phyloP scores from a whole-genome alignment of 2,797 vertebrate species.

The Alca torda region DNA sequence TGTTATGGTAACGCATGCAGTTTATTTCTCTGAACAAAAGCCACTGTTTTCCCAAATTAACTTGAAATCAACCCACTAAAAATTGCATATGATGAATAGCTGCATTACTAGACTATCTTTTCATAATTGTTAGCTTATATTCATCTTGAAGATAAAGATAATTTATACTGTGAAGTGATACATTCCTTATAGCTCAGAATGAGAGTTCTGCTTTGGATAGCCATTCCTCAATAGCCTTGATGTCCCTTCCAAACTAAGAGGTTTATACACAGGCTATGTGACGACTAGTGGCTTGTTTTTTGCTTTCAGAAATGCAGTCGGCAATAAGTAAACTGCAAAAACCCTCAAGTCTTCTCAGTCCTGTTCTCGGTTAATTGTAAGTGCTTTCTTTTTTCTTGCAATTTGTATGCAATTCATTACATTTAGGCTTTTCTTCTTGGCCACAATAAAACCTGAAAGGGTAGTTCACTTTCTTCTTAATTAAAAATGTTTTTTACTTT shows the following conservation, averaged over 20 bases:
- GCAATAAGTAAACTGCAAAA: neutral
- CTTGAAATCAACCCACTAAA: neutral
- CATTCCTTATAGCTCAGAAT: neutral
- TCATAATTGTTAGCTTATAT: neutral
- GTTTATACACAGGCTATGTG: neutral
- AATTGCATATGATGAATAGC: neutral
- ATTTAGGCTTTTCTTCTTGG: neutral
- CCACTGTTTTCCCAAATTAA: slow-evolving; percentile 4
- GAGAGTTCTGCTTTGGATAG: neutral
- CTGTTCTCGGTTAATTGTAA: neutral
- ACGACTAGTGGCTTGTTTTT: neutral
- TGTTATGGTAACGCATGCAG: neutral
- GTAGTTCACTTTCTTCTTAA: neutral
- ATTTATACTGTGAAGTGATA: neutral
- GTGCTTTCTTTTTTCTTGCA: neutral
- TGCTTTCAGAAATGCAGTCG: slow-evolving; percentile 7
- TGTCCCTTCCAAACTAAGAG: neutral
- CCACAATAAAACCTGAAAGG: neutral
- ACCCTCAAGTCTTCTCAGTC: neutral
- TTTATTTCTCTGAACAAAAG: slow-evolving; percentile 24
- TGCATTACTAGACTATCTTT: neutral
- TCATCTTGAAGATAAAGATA: neutral
- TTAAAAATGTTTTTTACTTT: neutral
- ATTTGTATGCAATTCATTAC: neutral
- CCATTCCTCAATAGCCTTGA: neutral